Conservation (phyloP, 2,113 vertebrate genomes). For the Micronycteris hirsuta region DNA sequence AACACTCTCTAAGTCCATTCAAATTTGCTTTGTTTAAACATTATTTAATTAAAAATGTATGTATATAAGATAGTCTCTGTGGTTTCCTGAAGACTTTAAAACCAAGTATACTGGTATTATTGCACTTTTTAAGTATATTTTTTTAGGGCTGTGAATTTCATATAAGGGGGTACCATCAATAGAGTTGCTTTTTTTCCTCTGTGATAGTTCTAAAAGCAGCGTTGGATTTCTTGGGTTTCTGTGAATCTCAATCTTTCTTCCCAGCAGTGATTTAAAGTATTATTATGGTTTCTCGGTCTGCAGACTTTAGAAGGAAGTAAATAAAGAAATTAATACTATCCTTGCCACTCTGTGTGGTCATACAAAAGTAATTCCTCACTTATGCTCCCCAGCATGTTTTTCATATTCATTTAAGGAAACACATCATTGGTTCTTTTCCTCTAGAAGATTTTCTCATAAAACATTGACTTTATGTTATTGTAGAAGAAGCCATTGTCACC, state of each 20-base stretch:
- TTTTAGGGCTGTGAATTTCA: conserved; percentile 1
- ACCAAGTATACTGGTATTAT: neutral
- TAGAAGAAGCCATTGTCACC: neutral
- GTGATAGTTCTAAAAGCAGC: neutral
- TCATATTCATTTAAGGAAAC: conserved; percentile 3
- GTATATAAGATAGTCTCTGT: neutral
- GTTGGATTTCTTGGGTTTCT: neutral
- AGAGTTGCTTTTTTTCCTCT: neutral
- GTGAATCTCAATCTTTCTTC: conserved; percentile 10
- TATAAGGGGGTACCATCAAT: neutral
- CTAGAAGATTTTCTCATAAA: conserved; percentile 35
- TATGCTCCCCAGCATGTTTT: neutral
- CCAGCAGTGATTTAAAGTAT: conserved; percentile 12
- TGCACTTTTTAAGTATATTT: conserved; percentile 9
- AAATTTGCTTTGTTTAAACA: conserved; percentile 3
- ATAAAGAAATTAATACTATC: conserved; percentile 37
- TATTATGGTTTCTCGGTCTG: neutral
- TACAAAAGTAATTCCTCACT: neutral
- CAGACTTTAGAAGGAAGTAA: conserved; percentile 42
- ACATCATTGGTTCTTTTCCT: neutral
- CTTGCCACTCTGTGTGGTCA: neutral
- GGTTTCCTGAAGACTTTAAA: neutral
- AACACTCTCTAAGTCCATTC: neutral
- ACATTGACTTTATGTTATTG: neutral
- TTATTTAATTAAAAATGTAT: neutral